Conservation (phyloP, 2,113 vertebrate genomes). For the Callionymus lyra region DNA sequence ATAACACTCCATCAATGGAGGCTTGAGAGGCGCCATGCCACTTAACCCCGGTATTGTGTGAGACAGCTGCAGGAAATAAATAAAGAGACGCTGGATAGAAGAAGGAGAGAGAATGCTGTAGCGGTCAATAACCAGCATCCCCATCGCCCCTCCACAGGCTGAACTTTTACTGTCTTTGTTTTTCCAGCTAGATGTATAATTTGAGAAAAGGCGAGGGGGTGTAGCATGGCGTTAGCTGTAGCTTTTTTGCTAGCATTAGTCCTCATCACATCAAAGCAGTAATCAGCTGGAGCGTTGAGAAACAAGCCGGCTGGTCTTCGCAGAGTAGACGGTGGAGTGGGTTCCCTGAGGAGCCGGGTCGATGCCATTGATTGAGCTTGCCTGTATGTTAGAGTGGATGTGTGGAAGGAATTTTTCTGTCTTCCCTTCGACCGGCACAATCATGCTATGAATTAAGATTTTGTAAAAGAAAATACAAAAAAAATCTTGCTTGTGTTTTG, state of each 20-base stretch:
- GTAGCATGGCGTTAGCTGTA: slow-evolving; percentile 22
- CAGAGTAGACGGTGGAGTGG: slow-evolving; percentile 32
- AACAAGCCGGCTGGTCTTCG: slow-evolving; percentile 23
- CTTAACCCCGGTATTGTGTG: slow-evolving; percentile 58
- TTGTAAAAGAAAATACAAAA: too few species aligned
- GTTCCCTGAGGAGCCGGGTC: slow-evolving; percentile 37
- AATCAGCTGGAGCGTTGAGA: slow-evolving; percentile 47
- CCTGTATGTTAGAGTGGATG: slow-evolving; percentile 35
- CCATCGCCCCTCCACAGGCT: slow-evolving; percentile 22
- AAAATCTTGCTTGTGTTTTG: too few species aligned
- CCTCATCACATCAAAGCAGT: slow-evolving; percentile 41
- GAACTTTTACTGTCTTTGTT: slow-evolving; percentile 48
- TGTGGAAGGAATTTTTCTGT: slow-evolving; percentile 2
- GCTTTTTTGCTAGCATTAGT: slow-evolving; percentile 36
- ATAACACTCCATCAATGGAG: slow-evolving; percentile 61
- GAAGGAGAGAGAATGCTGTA: slow-evolving; percentile 21
- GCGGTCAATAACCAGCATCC: slow-evolving; percentile 42
- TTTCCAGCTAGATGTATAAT: slow-evolving; percentile 38
- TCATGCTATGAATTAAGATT: too few species aligned
- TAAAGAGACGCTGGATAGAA: slow-evolving; percentile 22
- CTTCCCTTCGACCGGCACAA: too few species aligned
- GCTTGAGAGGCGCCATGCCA: slow-evolving; percentile 28
- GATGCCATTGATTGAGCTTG: slow-evolving; percentile 59
- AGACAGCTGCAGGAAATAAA: slow-evolving; percentile 41
- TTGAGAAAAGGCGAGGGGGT: slow-evolving; percentile 15